phyloP scores from a whole-genome alignment of 2,797 vertebrate species.

The Oreochromis grahami region DNA sequence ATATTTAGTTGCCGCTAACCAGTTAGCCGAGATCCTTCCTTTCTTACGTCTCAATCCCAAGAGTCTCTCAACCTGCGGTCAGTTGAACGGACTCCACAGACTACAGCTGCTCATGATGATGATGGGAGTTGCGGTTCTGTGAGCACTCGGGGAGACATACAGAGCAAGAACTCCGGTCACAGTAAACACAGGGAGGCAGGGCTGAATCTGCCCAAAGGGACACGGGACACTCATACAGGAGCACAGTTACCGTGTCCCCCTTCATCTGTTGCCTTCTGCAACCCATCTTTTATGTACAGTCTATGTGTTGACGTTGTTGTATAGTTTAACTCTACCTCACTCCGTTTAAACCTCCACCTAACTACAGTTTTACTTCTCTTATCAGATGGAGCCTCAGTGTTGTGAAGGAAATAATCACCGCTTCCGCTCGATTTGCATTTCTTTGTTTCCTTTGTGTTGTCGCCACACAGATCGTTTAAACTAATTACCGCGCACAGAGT shows the following conservation, averaged over 20 bases:
- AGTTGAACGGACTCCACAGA: neutral
- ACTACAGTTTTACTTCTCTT: neutral
- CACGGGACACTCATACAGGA: neutral
- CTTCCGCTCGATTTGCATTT: neutral
- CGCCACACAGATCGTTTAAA: neutral
- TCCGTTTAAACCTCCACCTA: neutral
- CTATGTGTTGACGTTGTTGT: neutral
- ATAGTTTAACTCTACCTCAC: neutral
- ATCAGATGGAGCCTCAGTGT: neutral
- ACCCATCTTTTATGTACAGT: neutral
- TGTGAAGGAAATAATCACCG: neutral
- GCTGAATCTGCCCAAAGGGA: neutral
- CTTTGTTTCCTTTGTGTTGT: neutral
- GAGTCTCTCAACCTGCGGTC: accelerated
- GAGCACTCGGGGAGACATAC: too few species aligned
- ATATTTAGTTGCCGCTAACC: neutral
- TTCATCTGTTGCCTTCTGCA: neutral
- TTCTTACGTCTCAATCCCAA: neutral
- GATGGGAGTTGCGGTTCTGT: neutral
- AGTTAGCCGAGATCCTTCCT: neutral
- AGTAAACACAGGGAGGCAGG: neutral
- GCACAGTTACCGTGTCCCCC: neutral
- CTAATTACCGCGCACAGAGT: neutral
- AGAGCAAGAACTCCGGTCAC: neutral
- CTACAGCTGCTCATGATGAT: neutral